These are phyloP conservation scores for Habroteleia sp. DNA, from an alignment of 2,888 invertebrate genomes.

Conservation along the genomic window DNA sequence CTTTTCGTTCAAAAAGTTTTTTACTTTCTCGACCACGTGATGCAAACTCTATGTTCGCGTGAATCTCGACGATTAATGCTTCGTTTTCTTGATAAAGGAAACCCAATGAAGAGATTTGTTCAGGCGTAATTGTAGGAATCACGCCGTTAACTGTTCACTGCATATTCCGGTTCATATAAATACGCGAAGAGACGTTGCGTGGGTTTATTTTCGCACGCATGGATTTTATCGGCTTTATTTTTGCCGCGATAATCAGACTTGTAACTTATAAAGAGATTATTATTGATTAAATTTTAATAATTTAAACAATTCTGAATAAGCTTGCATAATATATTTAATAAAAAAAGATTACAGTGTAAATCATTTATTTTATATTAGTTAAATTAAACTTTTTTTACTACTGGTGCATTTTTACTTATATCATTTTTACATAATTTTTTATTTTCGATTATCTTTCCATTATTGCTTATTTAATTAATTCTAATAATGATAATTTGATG, in stretches of 20 bases:
- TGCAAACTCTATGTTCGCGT: constrained; percentile 24
- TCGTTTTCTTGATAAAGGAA: constrained; percentile 38
- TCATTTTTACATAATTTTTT: too few relatives aligned
- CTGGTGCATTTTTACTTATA: too few relatives aligned
- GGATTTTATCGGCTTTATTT: constrained; percentile 16
- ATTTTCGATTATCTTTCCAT: too few relatives aligned
- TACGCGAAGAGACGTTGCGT: constrained; percentile 5
- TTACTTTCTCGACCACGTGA: constrained; percentile 5
- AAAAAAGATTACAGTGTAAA: too few relatives aligned
- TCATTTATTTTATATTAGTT: too few relatives aligned
- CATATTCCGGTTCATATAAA: constrained; percentile 36
- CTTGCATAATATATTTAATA: too few relatives aligned
- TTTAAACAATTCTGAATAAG: too few relatives aligned
- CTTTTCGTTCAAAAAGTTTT: constrained; percentile 25
- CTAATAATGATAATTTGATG: too few relatives aligned
- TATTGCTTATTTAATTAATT: too few relatives aligned
- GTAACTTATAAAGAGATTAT: constrained; percentile 25
- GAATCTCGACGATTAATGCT: constrained; percentile 45
- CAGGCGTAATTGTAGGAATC: constrained; percentile 36
- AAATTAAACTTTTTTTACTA: too few relatives aligned
- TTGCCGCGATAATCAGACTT: constrained; percentile 7
- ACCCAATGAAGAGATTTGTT: constrained; percentile 49
- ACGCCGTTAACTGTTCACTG: constrained; percentile 30
- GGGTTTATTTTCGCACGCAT: constrained; percentile 5
- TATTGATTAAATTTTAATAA: too few relatives aligned